Evolutionary conservation across 2,113 vertebrate species (phyloP), one percentile per base, ranked within the genome.

Genomic region (Rhinolophus ferrumequinum): DNA sequence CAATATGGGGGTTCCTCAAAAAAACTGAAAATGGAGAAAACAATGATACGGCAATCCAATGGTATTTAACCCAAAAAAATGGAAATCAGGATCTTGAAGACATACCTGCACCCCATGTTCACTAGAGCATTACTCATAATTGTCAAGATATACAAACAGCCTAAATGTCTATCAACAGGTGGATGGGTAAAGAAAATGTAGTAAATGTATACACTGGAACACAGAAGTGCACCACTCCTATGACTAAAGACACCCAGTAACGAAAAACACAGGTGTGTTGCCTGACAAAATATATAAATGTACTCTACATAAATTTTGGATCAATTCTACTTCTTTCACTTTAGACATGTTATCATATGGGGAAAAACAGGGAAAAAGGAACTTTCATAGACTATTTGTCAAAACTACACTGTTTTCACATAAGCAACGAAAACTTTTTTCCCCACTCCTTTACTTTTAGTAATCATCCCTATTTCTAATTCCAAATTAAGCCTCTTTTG

Each of bases 351-450:
- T 81, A 67, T 6, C 26, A 85, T 6, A 50, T 77, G 8, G 7
- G 4, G 8, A 33, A 77, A 72, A 83, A 70, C 0, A 83, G 22
- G 13, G 5, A 90, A 69, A 12, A 79, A 86, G 52, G n/a, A 92
- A 89, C 10, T 58, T 77, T 44, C 7, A 0, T 19, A 77, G 6
- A 56, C 3, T 90, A 85, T 50, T 67, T 85, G 44, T 84, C 52
- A 80, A 83, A 95, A 90, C 35, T 89, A 79, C 6, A 89, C 22
- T 56, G 81, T 87, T 91, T 94, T 84, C 70, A 82, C 7, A 28
- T 5, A 60, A 26, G 18, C 58, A 66, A 77, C 56, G 28, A 95
- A 96, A 96, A 88, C 54, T 93, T 84, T 52, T 64, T 89, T 75
- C 77, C 77, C 72, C 44, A 56, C 12, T 84, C 24, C 54, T 80